Evolutionary conservation across 2,888 invertebrate genomes (phyloP), one percentile per base, ranked within the genome.

Genomic region (Aleiodes testaceus): DNA sequence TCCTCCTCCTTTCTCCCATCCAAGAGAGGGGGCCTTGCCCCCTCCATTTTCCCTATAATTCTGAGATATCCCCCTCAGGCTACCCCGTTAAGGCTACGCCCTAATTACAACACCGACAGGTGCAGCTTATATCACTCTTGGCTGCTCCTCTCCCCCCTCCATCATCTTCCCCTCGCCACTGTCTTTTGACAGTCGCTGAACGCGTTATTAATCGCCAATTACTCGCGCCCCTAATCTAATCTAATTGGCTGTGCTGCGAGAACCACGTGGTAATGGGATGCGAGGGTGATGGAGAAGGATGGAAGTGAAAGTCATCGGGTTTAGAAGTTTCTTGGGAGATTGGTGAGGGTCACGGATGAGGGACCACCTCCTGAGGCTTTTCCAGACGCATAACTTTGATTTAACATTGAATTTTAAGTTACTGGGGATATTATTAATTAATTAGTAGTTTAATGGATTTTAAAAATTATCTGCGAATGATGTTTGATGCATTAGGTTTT

Each of bases 141-240:
- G 42, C 59, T 59, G 59, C 59, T 30, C 59, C 14, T 59, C 53
- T n/a, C 26, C 20, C 16, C 36, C 2, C 63, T 42, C 9, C 20
- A 2, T 18, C 47, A n/a, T 44, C 63, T 11, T 18, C 22, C 26
- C 6, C 14, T 26, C 47, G 14, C 22, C 42, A 64, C 64, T 64
- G 47, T 59, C 42, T 59, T 42, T 59, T 59, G 59, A 59, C 69
- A 44, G 44, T 26, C 50, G 44, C 73, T 69, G 72, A 75, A 79
- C 79, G 80, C 75, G 81, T 83, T 84, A 84, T 85, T 83, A 85
- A 85, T 84, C 82, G 82, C 78, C 83, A 82, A 84, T 85, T 85
- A 85, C 81, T 81, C 77, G 74, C 73, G 77, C 74, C 79, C 80
- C 80, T 79, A 80, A 82, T 82, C 79, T 82, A 81, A 83, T 81